These are phyloP conservation scores for Epirrhoe alternata DNA, from an alignment of 2,888 invertebrate genomes.

Conservation along the genomic window DNA sequence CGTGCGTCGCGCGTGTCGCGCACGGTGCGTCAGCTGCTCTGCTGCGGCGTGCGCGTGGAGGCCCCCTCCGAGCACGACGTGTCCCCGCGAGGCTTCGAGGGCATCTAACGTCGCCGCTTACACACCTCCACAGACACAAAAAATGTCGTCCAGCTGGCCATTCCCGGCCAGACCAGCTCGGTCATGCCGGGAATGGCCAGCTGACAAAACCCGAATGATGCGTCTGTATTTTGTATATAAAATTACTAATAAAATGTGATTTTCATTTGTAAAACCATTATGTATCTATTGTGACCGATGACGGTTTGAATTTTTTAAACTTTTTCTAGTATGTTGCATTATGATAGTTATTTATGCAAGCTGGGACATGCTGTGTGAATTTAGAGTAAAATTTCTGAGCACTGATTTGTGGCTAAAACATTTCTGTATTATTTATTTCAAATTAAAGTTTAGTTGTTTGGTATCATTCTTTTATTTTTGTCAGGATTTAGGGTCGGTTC, in stretches of 20 bases:
- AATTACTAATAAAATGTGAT: conserved; percentile 56
- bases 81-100: conserved; percentile 51
- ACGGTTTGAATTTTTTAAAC: conserved; percentile 30
- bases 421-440: conserved; percentile 40
- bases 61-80: conserved; percentile 71
- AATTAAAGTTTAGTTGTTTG: conserved; percentile 36
- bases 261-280: conserved; percentile 33
- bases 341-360: conserved; percentile 35
- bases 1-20: conserved; percentile 69
- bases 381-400: conserved; percentile 26
- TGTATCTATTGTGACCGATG: conserved; percentile 21
- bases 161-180: conserved; percentile 47
- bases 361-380: conserved; percentile 23
- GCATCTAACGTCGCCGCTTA: conserved; percentile 53
- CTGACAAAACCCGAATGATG: conserved; percentile 50
- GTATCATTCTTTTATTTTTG: conserved; percentile 13
- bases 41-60: conserved; percentile 71
- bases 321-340: conserved; percentile 31
- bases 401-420: conserved; percentile 33
- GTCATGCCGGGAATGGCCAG: conserved; percentile 60
- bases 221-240: conserved; percentile 67
- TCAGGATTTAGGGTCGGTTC: too few species aligned
- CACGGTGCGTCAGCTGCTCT: conserved; percentile 72
- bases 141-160: conserved; percentile 61
- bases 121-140: conserved; percentile 37